Evolutionary conservation across 2,888 invertebrate species (phyloP), one percentile per base, ranked within the genome.

Genomic region (Callimorpha dominula): DNA sequence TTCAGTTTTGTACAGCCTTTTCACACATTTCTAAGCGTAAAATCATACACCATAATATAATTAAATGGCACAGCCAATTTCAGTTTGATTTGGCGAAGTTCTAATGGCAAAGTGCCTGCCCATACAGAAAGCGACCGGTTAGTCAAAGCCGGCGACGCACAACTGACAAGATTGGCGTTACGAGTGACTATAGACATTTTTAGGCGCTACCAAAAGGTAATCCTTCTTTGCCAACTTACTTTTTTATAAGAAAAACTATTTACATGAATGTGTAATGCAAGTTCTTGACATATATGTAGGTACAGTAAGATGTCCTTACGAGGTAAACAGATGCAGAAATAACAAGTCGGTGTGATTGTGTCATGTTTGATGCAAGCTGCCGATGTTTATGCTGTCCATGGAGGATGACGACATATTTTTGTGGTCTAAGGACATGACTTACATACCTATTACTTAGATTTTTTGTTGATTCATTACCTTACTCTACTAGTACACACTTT

Each of bases 321-420:
- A 72, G 70, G 76, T 70, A 78, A 74, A 50, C n/a, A 60, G 17
- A n/a, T 46, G 8, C 12, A 54, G 68, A 65, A 70, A 73, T 81
- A 62, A 72, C 71, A 68, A 63, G 72, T 63, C 72, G 66, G 43
- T 12, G 65, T 11, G 12, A 43, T 75, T 77, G 78, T 78, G 83
- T 81, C 81, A 83, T 72, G 74, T 15, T 66, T 68, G 79, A 81
- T 69, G 81, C 46, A 75, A 78, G 42, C 49, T 52, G 11, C 14
- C 42, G 49, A 43, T 63, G 68, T n/a, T 72, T 71, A 79, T 75
- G 76, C 81, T 2, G 31, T 42, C 50, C 84, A 74, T 76, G 74
- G 57, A 1, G 4, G n/a, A 42, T 83, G 81, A 79, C 71, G 77
- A 42, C 74, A 83, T 65, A 31, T 65, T n/a, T 64, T 2, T 67